Evolutionary conservation across 53 echinoderm and acorn worm genomes (phyloP).

Genomic region (Antedon mediterranea): DNA sequence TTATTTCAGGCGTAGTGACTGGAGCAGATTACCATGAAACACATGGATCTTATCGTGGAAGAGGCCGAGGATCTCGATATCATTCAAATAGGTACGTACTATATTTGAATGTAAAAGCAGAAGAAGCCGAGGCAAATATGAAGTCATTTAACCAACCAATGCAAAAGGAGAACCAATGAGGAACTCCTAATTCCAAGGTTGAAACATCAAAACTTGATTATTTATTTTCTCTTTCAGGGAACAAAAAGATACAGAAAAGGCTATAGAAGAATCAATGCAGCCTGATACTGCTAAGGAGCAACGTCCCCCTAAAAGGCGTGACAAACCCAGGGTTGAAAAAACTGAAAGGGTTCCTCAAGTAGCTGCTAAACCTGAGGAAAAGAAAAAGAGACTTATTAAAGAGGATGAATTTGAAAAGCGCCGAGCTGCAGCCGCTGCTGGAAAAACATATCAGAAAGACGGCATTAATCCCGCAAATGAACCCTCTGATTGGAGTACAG

Average conservation of each 20-base stretch:
- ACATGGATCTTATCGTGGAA: background rate
- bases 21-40: conserved; percentile 2
- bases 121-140: no score
- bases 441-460: no score
- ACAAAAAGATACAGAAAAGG: conserved; percentile 32
- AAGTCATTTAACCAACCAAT: no score
- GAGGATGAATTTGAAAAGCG: background rate
- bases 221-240: conserved; percentile 14
- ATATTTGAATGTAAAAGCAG: no score
- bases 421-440: background rate
- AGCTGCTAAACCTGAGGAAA: conserved; percentile 2
- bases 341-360: background rate
- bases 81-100: background rate
- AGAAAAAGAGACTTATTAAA: conserved; percentile 3
- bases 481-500: background rate
- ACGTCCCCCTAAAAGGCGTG: background rate
- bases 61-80: background rate
- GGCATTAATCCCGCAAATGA: background rate
- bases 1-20: background rate
- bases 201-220: no score
- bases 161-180: no score
- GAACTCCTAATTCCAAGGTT: no score
- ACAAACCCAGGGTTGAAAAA: conserved; percentile 5
- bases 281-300: background rate
- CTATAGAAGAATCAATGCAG: conserved; percentile 63